phyloP scores from a whole-genome alignment of 2,113 vertebrate genomes.

The Dipodomys spectabilis region DNA sequence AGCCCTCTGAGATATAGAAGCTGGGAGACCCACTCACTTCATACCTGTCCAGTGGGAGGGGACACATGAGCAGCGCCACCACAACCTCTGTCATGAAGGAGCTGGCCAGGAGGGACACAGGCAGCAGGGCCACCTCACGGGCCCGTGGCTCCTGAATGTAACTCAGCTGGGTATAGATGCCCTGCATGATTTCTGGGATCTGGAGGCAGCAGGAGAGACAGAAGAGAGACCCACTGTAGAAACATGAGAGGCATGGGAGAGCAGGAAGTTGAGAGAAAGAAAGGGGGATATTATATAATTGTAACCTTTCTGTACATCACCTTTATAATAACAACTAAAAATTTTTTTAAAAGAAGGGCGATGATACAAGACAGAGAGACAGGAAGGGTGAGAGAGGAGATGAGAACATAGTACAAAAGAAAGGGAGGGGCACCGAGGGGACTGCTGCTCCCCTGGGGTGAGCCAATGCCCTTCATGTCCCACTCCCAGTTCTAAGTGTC shows the following conservation, averaged over 20 bases:
- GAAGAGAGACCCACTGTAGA: neutral
- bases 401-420: neutral
- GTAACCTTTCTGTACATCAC: no score
- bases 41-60: slow-evolving; percentile 82
- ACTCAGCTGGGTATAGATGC: slow-evolving; percentile 72
- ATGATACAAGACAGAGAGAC: neutral
- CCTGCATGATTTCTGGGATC: slow-evolving; percentile 80
- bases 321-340: no score
- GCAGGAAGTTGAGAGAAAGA: neutral
- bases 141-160: slow-evolving; percentile 66
- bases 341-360: no score
- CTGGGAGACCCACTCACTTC: neutral
- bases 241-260: neutral
- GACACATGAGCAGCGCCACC: slow-evolving; percentile 78
- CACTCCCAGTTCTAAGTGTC: neutral
- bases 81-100: slow-evolving; percentile 80
- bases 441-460: neutral
- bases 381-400: neutral
- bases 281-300: no score
- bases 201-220: neutral
- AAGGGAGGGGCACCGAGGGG: neutral
- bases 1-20: neutral
- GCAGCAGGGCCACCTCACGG: slow-evolving; percentile 70
- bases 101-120: slow-evolving; percentile 74
- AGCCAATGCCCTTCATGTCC: neutral